Evolutionary conservation across 2,113 vertebrate genomes (phyloP), one percentile per base, ranked within the genome.

Genomic region (Oncorhynchus gorbuscha): DNA sequence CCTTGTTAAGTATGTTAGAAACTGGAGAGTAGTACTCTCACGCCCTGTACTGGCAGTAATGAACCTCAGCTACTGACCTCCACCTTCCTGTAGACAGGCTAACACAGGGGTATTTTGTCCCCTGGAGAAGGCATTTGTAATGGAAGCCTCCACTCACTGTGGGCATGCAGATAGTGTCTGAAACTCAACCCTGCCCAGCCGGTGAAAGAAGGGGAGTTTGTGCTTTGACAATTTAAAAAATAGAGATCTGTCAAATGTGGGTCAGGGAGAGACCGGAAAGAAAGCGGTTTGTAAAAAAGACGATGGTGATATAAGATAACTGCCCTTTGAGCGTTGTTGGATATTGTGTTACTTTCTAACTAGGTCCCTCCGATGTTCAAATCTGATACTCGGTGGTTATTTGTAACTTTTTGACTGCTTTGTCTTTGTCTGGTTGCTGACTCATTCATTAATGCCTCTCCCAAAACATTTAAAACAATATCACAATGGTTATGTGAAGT

Each of bases 101-200:
- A 74, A 88, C 88, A 93, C 88, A 92, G 86, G 69, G 76, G 75
- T 78, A 83, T 86, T 85, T 93, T 93, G 93, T 94, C 35, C 76
- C 28, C 20, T 45, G 83, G 70, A 81, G 81, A 85, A 86, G 79
- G 79, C 76, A 82, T 66, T 67, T 89, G 89, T 90, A 90, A 93
- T 71, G 69, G 78, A 89, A 79, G 82, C 84, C 78, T 85, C 84
- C 66, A 72, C 82, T 86, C 81, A 80, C 35, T 81, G 73, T 71
- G 55, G 76, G 84, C 77, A 82, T 85, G 88, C 81, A 72, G 83
- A 88, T 78, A 85, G 74, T 80, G 81, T 75, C 76, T 82, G 92
- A 92, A 93, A 94, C 85, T 76, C 77, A 89, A 91, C 69, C 85
- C 84, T 69, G 64, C 81, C 66, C 83, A 85, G 79, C 83, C 76